Evolutionary conservation across 2,113 vertebrate species (phyloP), one percentile per base, ranked within the genome.

Genomic region (Ifrita kowaldi): DNA sequence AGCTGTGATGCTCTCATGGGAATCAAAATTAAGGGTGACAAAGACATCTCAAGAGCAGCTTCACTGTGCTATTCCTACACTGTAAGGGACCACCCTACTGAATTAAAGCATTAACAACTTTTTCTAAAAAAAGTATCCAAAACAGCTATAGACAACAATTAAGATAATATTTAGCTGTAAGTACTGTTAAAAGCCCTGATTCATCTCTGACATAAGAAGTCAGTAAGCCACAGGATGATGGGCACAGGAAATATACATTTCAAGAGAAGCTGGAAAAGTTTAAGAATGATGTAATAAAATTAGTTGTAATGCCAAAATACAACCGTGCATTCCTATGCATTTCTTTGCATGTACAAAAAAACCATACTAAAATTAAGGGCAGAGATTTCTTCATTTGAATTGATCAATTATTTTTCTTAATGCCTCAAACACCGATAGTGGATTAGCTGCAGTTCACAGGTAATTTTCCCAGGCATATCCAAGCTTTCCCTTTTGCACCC

Each of bases 71-170:
- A 63, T 22, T 67, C 27, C 7, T 41, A 56, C 16, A 52, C 19
- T 0, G 0, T 30, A 77, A 60, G 1, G 1, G 21, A 42, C 7
- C 22, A 7, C 6, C 19, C 23, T 56, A 6, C 13, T 56, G 22
- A 84, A 76, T 62, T 77, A 74, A 65, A 24, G 5, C 15, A 16
- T 63, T 77, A 55, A 50, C 3, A 33, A 5, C 4, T 59, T 87
- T 60, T 71, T 42, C 44, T 68, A 55, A 84, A 70, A 7, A 70
- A 84, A 46, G 67, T 39, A n/a, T 16, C 18, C 17, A 28, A 64
- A 90, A 24, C 19, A 37, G 11, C 16, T 39, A 23, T 4, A 56
- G 41, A 71, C 23, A 84, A 8, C 5, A 75, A n/a, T 8, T 9
- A 55, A 44, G 32, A 33, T 27, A 9, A 74, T 12, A 69, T 21